These are phyloP conservation scores for Morpho deidamia DNA, from an alignment of 2,888 invertebrate genomes.

Conservation along the genomic window DNA sequence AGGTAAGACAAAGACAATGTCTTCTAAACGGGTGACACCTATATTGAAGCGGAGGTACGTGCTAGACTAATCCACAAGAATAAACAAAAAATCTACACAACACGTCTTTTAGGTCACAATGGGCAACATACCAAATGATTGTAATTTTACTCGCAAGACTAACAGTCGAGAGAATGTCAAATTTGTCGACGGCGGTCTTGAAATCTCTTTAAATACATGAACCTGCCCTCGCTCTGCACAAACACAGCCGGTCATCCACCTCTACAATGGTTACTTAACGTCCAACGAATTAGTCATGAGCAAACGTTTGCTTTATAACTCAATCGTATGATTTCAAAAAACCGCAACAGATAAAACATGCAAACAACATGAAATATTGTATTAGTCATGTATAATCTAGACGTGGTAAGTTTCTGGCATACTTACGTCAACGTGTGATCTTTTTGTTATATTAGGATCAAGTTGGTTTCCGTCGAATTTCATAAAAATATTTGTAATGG, in stretches of 20 bases:
- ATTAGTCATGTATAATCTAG: constrained; percentile 33
- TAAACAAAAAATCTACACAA: constrained; percentile 33
- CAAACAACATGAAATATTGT: constrained; percentile 31
- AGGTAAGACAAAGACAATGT: constrained; percentile 76
- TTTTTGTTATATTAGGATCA: background rate
- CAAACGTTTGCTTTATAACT: constrained; percentile 47
- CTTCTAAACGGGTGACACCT: constrained; percentile 66
- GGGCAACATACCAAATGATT: constrained; percentile 44
- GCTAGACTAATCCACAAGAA: constrained; percentile 39
- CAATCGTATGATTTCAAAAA: constrained; percentile 44
- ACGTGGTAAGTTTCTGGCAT: constrained; percentile 10
- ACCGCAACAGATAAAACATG: constrained; percentile 40
- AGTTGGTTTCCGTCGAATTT: background rate
- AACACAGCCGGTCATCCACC: constrained; percentile 68
- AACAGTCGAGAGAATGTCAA: constrained; percentile 33
- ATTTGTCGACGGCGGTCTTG: constrained; percentile 35
- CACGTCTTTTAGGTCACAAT: constrained; percentile 31
- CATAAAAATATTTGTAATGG: background rate
- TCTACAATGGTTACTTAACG: constrained; percentile 63
- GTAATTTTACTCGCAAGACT: constrained; percentile 24
- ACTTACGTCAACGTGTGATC: background rate
- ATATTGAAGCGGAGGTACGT: constrained; percentile 59
- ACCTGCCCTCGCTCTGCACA: constrained; percentile 51
- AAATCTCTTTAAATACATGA: constrained; percentile 45
- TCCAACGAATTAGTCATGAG: constrained; percentile 60